A percentile compares a stretch with the other conserved stretches of the same genome.
These are phyloP conservation scores for Tachyglossus aculeatus DNA, from an alignment of 2,797 vertebrate genomes.

Conservation along the genomic window DNA sequence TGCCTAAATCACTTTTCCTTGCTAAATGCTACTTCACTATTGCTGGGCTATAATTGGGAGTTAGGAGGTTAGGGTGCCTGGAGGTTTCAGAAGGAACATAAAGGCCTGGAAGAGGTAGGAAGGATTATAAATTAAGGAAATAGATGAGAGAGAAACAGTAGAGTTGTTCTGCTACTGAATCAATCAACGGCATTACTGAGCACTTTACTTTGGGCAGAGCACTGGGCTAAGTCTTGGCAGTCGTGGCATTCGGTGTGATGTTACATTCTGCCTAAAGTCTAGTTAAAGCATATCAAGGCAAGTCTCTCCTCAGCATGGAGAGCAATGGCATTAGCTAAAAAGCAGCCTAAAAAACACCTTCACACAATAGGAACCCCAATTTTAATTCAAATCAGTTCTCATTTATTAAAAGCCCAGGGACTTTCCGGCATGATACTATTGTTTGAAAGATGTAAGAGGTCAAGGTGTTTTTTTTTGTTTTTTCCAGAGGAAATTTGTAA, in stretches of 20 bases:
- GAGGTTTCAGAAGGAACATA: too few relatives aligned
- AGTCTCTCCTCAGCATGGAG: slow-evolving; percentile 37
- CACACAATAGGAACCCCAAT: slow-evolving; percentile 37
- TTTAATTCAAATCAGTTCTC: slow-evolving; percentile 40
- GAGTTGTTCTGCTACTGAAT: too few relatives aligned
- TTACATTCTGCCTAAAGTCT: too few relatives aligned
- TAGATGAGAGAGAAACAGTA: too few relatives aligned
- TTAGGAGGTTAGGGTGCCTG: too few relatives aligned
- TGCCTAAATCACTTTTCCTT: neutral
- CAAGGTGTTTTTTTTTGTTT: slow-evolving; percentile 22
- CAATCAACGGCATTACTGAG: neutral
- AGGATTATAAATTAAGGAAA: too few relatives aligned
- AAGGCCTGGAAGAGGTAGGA: too few relatives aligned
- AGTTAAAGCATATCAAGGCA: slow-evolving; percentile 40
- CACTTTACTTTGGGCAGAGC: too few relatives aligned
- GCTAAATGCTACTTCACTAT: too few relatives aligned
- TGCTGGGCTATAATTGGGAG: too few relatives aligned
- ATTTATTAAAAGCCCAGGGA: slow-evolving; percentile 35
- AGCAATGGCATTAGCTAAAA: slow-evolving; percentile 28
- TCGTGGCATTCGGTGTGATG: too few relatives aligned
- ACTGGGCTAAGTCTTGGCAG: too few relatives aligned
- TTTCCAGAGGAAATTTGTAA: neutral
- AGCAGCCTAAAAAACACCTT: slow-evolving; percentile 13
- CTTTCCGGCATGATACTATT: slow-evolving; percentile 2
- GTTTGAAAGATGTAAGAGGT: slow-evolving; percentile 27